Conservation (phyloP, 2,113 vertebrate genomes). For the Chlamydotis undulata region DNA sequence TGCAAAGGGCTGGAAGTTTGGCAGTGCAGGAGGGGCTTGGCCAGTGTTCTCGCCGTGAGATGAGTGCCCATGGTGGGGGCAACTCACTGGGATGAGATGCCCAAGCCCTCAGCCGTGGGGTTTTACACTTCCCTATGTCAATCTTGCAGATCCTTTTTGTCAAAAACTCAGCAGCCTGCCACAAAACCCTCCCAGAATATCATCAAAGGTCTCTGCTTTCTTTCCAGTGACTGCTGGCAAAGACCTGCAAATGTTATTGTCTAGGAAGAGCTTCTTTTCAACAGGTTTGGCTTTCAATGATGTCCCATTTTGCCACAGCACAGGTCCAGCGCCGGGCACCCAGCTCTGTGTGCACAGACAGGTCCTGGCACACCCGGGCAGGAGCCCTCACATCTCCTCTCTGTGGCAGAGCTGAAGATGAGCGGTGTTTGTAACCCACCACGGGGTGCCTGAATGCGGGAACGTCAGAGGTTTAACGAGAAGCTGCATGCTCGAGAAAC, state of each 20-base stretch:
- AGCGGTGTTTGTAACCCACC: background rate
- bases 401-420: background rate
- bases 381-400: background rate
- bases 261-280: background rate
- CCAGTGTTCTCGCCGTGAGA: background rate
- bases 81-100: accelerated
- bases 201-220: background rate
- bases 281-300: background rate
- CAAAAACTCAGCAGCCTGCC: background rate
- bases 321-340: background rate
- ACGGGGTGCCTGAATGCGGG: accelerated
- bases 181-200: background rate
- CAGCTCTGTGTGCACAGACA: accelerated
- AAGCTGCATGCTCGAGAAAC: background rate
- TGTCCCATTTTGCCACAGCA: background rate
- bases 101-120: accelerated
- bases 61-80: accelerated
- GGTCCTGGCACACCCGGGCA: accelerated
- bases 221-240: background rate
- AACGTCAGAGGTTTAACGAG: background rate
- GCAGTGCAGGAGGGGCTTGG: background rate
- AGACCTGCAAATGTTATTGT: background rate
- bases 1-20: background rate
- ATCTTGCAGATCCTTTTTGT: background rate
- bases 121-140: background rate